These are phyloP conservation scores for Mycogona germanica DNA, from an alignment of 2,888 invertebrate genomes.

Conservation along the genomic window DNA sequence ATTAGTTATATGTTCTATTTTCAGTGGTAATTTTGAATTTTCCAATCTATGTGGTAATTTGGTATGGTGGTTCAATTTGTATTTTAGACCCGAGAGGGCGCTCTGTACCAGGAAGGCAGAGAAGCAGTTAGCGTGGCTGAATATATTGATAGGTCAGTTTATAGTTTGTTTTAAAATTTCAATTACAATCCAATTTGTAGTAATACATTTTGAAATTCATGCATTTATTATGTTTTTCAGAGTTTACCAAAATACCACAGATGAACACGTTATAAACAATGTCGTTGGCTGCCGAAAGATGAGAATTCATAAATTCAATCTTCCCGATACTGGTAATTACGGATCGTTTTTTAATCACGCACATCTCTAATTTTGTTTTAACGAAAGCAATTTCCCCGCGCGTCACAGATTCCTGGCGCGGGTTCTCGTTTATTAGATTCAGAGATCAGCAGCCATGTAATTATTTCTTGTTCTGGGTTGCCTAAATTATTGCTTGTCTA, in stretches of 20 bases:
- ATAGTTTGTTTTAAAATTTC: no score
- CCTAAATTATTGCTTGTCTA: no score
- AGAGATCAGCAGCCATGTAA: neutral
- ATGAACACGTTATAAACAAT: conserved; percentile 84
- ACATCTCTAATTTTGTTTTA: no score
- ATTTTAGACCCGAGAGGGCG: conserved; percentile 68
- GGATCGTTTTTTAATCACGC: no score
- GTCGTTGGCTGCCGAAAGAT: conserved; percentile 84
- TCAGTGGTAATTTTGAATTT: neutral
- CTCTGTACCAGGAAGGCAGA: conserved; percentile 76
- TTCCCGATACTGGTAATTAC: conserved; percentile 82
- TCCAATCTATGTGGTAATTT: neutral
- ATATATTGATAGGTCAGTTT: conserved; percentile 59
- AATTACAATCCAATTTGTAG: neutral
- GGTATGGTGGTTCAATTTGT: no score
- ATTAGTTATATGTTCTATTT: neutral
- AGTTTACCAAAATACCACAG: conserved; percentile 76
- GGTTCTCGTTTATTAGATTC: conserved; percentile 28
- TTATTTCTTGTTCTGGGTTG: conserved; percentile 5
- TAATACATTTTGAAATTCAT: neutral
- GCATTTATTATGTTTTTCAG: conserved; percentile 17
- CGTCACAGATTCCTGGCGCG: no score
- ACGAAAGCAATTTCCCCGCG: no score
- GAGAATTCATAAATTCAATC: conserved; percentile 86
- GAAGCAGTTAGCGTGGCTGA: conserved; percentile 81